Base-by-base conservation (phyloP, 1,140 invertebrate species). In the Helicoverpa armigera region DNA sequence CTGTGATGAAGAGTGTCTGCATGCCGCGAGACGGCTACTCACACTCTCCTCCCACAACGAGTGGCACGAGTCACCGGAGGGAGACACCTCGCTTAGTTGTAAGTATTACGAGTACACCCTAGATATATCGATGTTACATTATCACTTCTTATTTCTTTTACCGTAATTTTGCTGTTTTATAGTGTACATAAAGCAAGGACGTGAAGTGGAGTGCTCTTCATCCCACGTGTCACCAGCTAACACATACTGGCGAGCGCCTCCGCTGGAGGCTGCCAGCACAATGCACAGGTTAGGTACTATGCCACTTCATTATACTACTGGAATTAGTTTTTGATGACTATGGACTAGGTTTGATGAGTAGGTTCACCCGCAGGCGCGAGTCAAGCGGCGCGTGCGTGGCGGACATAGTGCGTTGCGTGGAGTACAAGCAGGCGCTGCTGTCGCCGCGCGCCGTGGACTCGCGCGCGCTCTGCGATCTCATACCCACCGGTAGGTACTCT, bases 101-200 rank as follows among this genome's bases (percentile, higher is more conserved):
- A 65, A 91, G 89, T 93, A 29, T 16, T 43, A 23, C 23, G n/a
- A 23, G 5, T 43, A 35, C 3, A 7, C 5, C 5, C 35, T 43
- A 43, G 5, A 43, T 9, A 9, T 9, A 5, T n/a, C n/a, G 12
- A 29, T 1, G 16, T 60, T 3, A 23, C 11, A 0, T 29, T 12
- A 23, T 11, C 1, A 18, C 58, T 60, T 60, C 16, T 60, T 60
- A 23, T 23, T 23, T 23, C 23, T 11, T 48, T 11, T 56, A 43
- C 12, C 5, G 13, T 31, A 3, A 7, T 43, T 31, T 13, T 0
- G 23, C 35, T 35, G 31, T 77, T 11, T 86, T 85, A 0, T 85
- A 95, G 95, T 95, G 79, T 95, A 95, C 83, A 95, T 95, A 85
- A 95, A 94, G 60, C 94, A 95, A 89, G 91, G 91, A 0, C 91